Conservation (phyloP, 2,888 invertebrate genomes). For the Chrysotoxum bicinctum region DNA sequence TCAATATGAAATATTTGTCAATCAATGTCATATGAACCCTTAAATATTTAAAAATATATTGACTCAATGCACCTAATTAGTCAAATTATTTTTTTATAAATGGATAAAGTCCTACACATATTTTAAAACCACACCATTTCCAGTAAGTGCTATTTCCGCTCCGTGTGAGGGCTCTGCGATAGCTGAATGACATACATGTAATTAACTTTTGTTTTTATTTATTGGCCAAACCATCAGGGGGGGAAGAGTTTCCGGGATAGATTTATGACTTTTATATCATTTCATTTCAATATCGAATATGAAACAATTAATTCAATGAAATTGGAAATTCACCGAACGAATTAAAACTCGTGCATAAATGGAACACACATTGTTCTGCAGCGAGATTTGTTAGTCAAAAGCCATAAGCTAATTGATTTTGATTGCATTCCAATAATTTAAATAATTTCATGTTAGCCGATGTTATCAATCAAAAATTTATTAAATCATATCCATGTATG, state of each 20-base stretch:
- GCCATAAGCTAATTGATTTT: background rate
- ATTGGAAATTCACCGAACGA: background rate
- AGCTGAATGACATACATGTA: background rate
- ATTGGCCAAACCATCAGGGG: background rate
- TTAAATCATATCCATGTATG: background rate
- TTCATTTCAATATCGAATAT: background rate
- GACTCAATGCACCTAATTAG: background rate
- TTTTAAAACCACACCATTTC: background rate
- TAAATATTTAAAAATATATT: background rate
- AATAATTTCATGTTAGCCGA: background rate
- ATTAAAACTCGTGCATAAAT: background rate
- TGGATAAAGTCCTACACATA: background rate
- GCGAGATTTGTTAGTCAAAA: background rate
- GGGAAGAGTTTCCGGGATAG: background rate
- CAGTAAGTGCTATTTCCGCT: background rate
- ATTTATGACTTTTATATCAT: background rate
- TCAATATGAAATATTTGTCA: background rate
- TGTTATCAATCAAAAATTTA: conserved; percentile 3
- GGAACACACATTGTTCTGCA: background rate
- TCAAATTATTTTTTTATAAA: background rate
- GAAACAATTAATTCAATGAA: background rate
- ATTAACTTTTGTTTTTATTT: background rate
- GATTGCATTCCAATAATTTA: background rate
- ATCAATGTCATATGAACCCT: background rate
- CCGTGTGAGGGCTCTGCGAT: background rate